phyloP scores from a whole-genome alignment of 2,797 vertebrate species.

The Acrossocheilus fasciatus region DNA sequence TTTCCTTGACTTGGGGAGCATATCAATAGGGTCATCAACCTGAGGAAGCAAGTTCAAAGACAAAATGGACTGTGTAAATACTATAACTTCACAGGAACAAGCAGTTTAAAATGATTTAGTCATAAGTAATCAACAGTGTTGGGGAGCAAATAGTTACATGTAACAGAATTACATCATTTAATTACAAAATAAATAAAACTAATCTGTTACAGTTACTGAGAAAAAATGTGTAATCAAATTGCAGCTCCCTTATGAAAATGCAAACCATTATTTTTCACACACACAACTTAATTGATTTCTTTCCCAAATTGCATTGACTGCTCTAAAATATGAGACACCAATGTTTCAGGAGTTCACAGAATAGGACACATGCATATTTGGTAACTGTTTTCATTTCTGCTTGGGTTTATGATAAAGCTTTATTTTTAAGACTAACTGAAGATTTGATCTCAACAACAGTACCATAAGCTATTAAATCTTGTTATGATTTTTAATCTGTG shows the following conservation, averaged over 20 bases:
- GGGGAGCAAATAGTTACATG: neutral
- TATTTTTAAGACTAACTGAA: neutral
- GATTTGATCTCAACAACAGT: neutral
- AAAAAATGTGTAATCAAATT: neutral
- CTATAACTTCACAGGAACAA: neutral
- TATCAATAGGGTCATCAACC: constrained; percentile 93
- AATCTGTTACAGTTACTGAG: neutral
- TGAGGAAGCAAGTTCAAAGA: constrained; percentile 60
- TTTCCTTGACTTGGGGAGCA: constrained; percentile 98
- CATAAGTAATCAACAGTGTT: neutral
- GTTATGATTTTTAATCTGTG: neutral
- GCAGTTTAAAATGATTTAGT: neutral
- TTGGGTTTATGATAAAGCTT: neutral
- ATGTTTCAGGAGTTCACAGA: neutral
- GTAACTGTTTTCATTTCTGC: neutral
- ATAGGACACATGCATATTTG: neutral
- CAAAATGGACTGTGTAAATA: neutral
- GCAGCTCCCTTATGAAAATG: neutral
- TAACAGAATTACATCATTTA: neutral
- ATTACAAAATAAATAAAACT: too few relatives aligned
- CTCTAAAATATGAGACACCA: neutral
- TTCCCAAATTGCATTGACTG: too few relatives aligned
- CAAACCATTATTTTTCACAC: neutral
- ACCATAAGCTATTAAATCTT: neutral
- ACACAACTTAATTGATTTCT: neutral